These are phyloP conservation scores for Eurypyga helias DNA, from an alignment of 2,113 vertebrate genomes.

Conservation along the genomic window DNA sequence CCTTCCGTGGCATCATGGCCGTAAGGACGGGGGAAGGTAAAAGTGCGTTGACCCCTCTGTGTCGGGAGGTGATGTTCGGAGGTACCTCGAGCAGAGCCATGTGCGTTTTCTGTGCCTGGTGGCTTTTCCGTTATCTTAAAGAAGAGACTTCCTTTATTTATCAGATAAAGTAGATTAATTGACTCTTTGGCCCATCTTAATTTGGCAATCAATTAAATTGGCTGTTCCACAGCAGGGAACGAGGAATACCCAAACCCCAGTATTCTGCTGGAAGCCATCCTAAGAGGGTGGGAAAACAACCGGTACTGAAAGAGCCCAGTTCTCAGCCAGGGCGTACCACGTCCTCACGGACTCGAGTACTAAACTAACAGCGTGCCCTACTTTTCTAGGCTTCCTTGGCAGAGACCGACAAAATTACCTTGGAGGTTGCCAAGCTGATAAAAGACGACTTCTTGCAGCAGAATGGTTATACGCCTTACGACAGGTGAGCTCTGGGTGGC, in stretches of 20 bases:
- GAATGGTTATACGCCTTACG: conserved; percentile 96
- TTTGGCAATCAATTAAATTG: neutral
- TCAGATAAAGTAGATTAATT: neutral
- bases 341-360: neutral
- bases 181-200: neutral
- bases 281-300: neutral
- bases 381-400: conserved; percentile 90
- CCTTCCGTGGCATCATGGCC: neutral
- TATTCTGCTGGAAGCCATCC: neutral
- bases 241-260: neutral
- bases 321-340: neutral
- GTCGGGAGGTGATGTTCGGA: neutral
- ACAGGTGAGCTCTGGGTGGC: conserved; percentile 80
- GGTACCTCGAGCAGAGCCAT: neutral
- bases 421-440: conserved; percentile 97
- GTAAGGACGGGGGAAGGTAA: neutral
- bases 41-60: neutral
- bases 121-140: neutral
- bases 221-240: neutral
- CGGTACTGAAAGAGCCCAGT: neutral
- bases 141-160: neutral
- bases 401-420: conserved; percentile 97
- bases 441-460: conserved; percentile 99
- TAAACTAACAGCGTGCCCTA: neutral
- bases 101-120: neutral